phyloP scores from a whole-genome alignment of 2,888 invertebrate species.

The Matsumyia berberina region DNA sequence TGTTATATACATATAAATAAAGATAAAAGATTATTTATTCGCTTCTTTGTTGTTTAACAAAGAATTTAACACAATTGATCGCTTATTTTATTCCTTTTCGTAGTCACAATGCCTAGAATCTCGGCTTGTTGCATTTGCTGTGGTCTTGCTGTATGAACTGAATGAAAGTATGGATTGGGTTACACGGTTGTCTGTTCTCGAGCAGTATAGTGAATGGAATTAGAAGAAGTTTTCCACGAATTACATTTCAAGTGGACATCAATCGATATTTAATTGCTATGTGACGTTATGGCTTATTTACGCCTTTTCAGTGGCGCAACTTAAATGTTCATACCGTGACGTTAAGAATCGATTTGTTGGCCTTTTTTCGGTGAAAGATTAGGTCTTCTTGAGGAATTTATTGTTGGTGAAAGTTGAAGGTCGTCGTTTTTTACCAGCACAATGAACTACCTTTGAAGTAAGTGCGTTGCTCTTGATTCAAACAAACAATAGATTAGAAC shows the following conservation, averaged over 20 bases:
- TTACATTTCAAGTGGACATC: slow-evolving; percentile 18
- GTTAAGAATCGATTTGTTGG: slow-evolving; percentile 39
- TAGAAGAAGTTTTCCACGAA: slow-evolving; percentile 20
- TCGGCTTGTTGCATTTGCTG: slow-evolving; percentile 16
- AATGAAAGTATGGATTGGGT: slow-evolving; percentile 23
- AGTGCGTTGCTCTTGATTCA: too few species aligned
- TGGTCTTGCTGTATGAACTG: background rate
- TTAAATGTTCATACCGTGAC: slow-evolving; percentile 27
- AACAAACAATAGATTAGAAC: too few species aligned
- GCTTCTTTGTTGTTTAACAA: slow-evolving; percentile 39
- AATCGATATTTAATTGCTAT: slow-evolving; percentile 48
- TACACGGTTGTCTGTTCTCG: slow-evolving; percentile 21
- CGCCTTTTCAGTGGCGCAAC: slow-evolving; percentile 17
- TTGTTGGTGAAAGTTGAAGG: slow-evolving; percentile 55
- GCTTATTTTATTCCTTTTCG: slow-evolving; percentile 30
- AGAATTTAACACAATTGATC: slow-evolving; percentile 29
- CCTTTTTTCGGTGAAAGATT: slow-evolving; percentile 38
- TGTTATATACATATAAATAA: slow-evolving; percentile 34
- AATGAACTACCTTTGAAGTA: slow-evolving; percentile 16
- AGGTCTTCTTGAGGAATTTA: background rate
- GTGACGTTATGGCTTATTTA: slow-evolving; percentile 42
- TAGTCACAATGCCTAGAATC: background rate
- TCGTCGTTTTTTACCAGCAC: slow-evolving; percentile 13
- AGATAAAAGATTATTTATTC: slow-evolving; percentile 49
- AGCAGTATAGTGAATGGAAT: slow-evolving; percentile 12